A percentile compares a stretch with the other conserved stretches of the same genome.
phyloP scores from a whole-genome alignment of 2,888 invertebrate genomes.

The Uropetala carovei region DNA sequence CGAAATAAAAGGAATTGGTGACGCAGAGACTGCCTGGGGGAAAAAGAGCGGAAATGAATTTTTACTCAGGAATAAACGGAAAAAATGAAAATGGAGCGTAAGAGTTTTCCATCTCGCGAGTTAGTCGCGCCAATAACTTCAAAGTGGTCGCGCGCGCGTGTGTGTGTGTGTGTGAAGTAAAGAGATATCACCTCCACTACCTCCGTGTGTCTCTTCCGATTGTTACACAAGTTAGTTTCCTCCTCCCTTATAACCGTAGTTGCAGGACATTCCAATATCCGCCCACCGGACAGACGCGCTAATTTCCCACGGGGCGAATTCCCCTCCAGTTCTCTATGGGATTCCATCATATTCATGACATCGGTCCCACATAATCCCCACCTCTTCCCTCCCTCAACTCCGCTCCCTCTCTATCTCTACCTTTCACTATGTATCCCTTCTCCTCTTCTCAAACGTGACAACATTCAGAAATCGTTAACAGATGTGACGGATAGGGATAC shows the following conservation, averaged over 20 bases:
- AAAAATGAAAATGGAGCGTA: too few species aligned
- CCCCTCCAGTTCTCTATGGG: background rate
- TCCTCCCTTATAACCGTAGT: background rate
- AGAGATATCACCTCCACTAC: background rate
- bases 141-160: background rate
- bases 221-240: background rate
- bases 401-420: background rate
- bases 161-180: background rate
- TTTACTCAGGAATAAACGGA: too few species aligned
- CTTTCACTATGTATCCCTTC: background rate
- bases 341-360: background rate
- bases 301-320: conserved; percentile 26
- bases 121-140: too few species aligned
- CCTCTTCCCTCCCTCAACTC: too few species aligned
- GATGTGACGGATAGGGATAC: background rate
- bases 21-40: too few species aligned
- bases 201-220: background rate
- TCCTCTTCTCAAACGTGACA: background rate
- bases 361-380: too few species aligned
- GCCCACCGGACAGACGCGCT: conserved; percentile 15
- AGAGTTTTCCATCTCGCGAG: too few species aligned
- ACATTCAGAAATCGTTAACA: conserved; percentile 20
- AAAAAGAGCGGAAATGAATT: too few species aligned
- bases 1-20: too few species aligned
- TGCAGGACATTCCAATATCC: conserved; percentile 11